A percentile compares a stretch with the other conserved stretches of the same genome.
phyloP scores from a whole-genome alignment of 2,797 vertebrate genomes.

The Dicrostonyx torquatus region DNA sequence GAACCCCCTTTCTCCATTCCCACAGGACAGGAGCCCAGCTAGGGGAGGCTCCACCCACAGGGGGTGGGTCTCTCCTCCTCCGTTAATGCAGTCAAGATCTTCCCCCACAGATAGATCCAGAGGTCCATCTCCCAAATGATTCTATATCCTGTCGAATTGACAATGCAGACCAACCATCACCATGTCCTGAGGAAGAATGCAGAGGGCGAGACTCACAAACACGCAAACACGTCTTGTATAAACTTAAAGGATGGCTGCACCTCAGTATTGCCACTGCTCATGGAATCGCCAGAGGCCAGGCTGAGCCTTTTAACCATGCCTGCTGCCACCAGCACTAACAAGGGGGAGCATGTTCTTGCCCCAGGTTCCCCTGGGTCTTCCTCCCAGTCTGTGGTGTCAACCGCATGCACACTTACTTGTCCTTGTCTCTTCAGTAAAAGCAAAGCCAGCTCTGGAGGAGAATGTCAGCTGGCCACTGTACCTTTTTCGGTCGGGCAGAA shows the following conservation, averaged over 20 bases:
- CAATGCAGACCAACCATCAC: not conserved
- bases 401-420: not conserved
- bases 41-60: not conserved
- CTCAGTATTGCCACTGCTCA: not conserved
- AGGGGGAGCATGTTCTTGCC: no score
- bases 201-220: not conserved
- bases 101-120: not conserved
- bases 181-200: not conserved
- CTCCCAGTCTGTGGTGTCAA: not conserved
- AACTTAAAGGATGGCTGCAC: not conserved
- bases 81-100: not conserved
- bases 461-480: not conserved
- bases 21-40: not conserved
- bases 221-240: not conserved
- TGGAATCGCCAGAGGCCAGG: no score
- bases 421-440: not conserved
- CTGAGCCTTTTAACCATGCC: accelerated
- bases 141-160: not conserved
- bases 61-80: not conserved
- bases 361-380: not conserved
- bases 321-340: not conserved
- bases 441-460: not conserved
- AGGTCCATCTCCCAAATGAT: not conserved
- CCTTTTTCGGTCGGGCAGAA: not conserved
- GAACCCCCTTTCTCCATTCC: not conserved